Evolutionary conservation across 2,888 invertebrate species (phyloP), one percentile per base, ranked within the genome.

Genomic region (Trisateles emortualis): DNA sequence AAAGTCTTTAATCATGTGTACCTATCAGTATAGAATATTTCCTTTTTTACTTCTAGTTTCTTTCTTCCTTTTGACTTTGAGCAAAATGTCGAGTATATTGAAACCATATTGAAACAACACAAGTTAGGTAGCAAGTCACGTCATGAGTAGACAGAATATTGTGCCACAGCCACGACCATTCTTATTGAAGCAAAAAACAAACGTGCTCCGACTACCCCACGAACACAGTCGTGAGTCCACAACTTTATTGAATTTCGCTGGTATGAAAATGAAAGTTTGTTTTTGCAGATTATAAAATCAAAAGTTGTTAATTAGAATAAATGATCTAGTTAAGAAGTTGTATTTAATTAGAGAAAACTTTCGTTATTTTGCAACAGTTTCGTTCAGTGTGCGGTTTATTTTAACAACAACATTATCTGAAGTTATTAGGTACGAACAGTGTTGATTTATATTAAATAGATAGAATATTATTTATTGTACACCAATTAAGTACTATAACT

Each of bases 291-390:
- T 56, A 60, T 58, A 58, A 59, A 60, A 66, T 65, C 50, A 62
- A 62, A 68, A 68, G 36, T 60, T 63, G 45, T 57, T 66, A 47
- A 60, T 59, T 63, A 52, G 43, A 56, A 63, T 55, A 60, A 64
- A 68, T 68, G 44, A 52, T 40, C 55, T 53, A 51, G 54, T 65
- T 52, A 43, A 35, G 44, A 64, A 60, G 59, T 66, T 63, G 30
- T 69, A 66, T 64, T 69, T 60, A 41, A 64, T 59, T 52, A 57
- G 6, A 44, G 41, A 52, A 51, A 47, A 69, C 58, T 59, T 68
- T 57, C 55, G 45, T 48, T 63, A 44, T 57, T 56, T 47, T 41
- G 39, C 29, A 57, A 51, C 45, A 52, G 44, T 60, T 52, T 54
- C 52, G 52, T 29, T 17, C 6, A 36, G 19, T 41, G 41, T 59